Evolutionary conservation across 2,888 invertebrate species (phyloP).

Genomic region (Xanthia togata): DNA sequence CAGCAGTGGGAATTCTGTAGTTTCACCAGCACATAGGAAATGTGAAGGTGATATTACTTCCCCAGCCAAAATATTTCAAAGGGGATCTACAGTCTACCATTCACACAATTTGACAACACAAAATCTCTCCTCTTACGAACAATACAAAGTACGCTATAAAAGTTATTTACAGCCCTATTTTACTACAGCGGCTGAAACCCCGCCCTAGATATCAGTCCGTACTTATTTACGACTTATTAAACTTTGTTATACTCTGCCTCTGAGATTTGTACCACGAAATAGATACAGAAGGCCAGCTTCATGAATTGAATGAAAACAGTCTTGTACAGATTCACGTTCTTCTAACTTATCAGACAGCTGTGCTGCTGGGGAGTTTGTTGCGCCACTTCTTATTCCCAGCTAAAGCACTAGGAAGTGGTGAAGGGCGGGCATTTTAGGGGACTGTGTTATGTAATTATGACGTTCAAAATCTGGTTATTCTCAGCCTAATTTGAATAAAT

Average conservation of each 20-base stretch:
- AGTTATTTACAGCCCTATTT: slow-evolving; percentile 43
- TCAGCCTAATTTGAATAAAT: too few species aligned
- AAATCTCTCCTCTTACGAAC: slow-evolving; percentile 5
- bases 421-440: too few species aligned
- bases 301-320: neutral
- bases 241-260: slow-evolving; percentile 33
- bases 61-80: neutral
- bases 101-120: neutral
- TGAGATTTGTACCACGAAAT: neutral
- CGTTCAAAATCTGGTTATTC: too few species aligned
- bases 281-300: neutral
- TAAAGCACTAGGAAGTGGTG: too few species aligned
- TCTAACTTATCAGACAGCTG: too few species aligned
- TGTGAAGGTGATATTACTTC: neutral
- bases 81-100: neutral
- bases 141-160: slow-evolving; percentile 52
- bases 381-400: too few species aligned
- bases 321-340: too few species aligned
- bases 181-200: slow-evolving; percentile 31
- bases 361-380: too few species aligned
- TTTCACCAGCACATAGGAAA: neutral
- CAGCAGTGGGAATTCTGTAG: neutral
- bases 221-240: slow-evolving; percentile 63
- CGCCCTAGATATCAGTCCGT: slow-evolving; percentile 49
- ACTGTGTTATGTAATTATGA: too few species aligned